A percentile compares a stretch with the other conserved stretches of the same genome.
phyloP scores from a whole-genome alignment of 2,888 invertebrate genomes.

The Drymonia ruficornis region DNA sequence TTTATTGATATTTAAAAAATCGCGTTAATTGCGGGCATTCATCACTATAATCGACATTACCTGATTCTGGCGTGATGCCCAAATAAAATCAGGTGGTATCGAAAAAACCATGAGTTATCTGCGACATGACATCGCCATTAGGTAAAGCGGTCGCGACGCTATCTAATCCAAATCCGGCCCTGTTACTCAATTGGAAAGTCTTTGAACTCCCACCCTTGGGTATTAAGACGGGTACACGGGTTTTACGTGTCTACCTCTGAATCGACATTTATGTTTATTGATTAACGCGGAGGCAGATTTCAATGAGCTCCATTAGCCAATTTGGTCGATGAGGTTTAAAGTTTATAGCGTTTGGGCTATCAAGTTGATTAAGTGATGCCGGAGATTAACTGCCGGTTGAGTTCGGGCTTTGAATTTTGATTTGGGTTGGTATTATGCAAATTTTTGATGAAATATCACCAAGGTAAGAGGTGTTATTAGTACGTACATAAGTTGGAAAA shows the following conservation, averaged over 20 bases:
- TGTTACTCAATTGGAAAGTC: slow-evolving; percentile 66
- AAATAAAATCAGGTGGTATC: not conserved
- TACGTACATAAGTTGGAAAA: too few relatives aligned
- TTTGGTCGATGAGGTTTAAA: slow-evolving; percentile 72
- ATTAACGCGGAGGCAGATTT: slow-evolving; percentile 71
- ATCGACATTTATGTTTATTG: slow-evolving; percentile 80
- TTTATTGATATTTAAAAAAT: not conserved
- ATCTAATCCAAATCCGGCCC: slow-evolving; percentile 45
- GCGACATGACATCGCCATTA: slow-evolving; percentile 29
- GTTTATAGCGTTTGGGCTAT: slow-evolving; percentile 63
- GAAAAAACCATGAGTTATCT: slow-evolving; percentile 27
- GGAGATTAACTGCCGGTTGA: slow-evolving; percentile 45
- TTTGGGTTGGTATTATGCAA: slow-evolving; percentile 18
- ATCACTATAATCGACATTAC: slow-evolving; percentile 13
- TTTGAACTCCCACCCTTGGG: slow-evolving; percentile 72
- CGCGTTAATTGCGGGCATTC: slow-evolving; percentile 7
- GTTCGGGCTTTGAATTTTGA: slow-evolving; percentile 24
- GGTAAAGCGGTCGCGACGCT: slow-evolving; percentile 14
- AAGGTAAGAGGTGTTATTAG: too few relatives aligned
- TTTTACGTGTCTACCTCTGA: slow-evolving; percentile 69
- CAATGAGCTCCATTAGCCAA: slow-evolving; percentile 81
- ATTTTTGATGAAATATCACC: not conserved
- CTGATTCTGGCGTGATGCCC: slow-evolving; percentile 11
- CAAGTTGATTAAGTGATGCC: slow-evolving; percentile 59
- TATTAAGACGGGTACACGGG: slow-evolving; percentile 57